These are phyloP conservation scores for Syrrhaptes paradoxus DNA, from an alignment of 2,113 vertebrate genomes.

Conservation along the genomic window DNA sequence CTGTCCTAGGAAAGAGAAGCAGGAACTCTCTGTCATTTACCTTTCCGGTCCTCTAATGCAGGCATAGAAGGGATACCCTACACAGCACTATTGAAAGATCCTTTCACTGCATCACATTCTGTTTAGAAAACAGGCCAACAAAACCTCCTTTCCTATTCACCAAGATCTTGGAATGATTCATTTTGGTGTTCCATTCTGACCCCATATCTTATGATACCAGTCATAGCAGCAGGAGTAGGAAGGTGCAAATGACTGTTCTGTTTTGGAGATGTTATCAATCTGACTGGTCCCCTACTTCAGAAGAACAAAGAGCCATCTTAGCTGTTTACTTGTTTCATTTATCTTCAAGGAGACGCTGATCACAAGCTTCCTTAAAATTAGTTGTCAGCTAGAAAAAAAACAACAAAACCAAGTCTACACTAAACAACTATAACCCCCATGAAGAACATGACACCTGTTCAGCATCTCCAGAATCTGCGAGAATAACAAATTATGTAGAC, in stretches of 20 bases:
- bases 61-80: neutral
- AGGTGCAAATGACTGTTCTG: neutral
- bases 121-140: neutral
- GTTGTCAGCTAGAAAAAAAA: neutral
- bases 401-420: neutral
- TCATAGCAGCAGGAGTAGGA: neutral
- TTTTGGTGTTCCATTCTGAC: neutral
- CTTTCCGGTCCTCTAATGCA: neutral
- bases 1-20: neutral
- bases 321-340: neutral
- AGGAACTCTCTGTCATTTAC: neutral
- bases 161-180: neutral
- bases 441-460: neutral
- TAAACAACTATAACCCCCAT: neutral
- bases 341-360: neutral
- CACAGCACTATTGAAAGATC: rapidly evolving
- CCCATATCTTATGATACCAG: neutral
- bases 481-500: neutral
- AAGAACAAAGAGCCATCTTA: neutral
- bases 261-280: neutral
- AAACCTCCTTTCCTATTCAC: neutral
- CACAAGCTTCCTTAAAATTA: neutral
- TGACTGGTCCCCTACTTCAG: neutral
- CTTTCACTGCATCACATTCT: neutral
- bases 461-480: neutral